Percentiles rank a stretch among this genome's conserved stretches.
Evolutionary conservation across 1,140 invertebrate genomes (phyloP).

Genomic region (Gerris buenoi): DNA sequence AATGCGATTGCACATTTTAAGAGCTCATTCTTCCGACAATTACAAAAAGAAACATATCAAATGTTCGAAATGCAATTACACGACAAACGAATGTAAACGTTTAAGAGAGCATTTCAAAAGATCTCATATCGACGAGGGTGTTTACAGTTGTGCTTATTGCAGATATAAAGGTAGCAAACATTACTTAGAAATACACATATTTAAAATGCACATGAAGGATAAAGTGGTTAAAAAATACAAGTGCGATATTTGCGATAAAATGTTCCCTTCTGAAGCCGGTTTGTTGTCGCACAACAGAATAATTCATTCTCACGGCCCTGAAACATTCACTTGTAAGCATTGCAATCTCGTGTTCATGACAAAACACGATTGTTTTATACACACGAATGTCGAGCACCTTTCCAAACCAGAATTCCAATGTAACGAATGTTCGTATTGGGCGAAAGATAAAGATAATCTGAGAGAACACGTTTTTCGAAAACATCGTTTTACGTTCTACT

Average conservation of each 20-base stretch:
- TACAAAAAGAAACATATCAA: background rate
- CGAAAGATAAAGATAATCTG: background rate
- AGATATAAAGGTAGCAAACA: background rate
- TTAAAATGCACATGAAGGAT: background rate
- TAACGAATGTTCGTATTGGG: background rate
- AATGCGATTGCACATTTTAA: background rate
- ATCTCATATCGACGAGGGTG: background rate
- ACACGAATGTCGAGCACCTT: background rate
- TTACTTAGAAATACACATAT: background rate
- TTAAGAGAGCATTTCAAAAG: too few relatives aligned
- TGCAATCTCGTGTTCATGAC: background rate
- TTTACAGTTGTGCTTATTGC: background rate
- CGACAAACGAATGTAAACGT: too few relatives aligned
- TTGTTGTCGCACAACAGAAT: background rate
- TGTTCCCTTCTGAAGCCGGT: background rate
- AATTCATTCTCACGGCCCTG: background rate
- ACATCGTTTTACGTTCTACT: background rate
- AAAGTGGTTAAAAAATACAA: background rate
- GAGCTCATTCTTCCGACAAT: background rate
- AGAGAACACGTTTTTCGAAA: background rate
- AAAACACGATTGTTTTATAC: background rate
- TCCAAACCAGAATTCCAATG: background rate
- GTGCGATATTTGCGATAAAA: background rate
- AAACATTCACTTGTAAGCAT: background rate
- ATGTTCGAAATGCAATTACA: too few relatives aligned